Base-by-base conservation (phyloP, 2,113 vertebrate genomes). In the Chionis minor region DNA sequence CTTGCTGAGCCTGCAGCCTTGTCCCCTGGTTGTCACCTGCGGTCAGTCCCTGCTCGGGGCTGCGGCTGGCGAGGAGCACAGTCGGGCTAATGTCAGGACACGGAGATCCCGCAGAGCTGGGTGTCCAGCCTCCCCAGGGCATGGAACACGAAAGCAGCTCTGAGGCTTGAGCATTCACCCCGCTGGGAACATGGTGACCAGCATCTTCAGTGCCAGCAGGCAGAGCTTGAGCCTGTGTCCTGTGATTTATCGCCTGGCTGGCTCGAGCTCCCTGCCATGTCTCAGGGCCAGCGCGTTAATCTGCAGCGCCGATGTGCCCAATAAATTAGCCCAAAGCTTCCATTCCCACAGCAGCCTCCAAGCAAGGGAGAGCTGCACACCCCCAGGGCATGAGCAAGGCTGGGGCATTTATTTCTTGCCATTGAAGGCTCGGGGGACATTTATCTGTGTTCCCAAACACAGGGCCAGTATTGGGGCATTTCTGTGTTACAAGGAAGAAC, bases 31-130 rank as follows among this genome's bases (percentile, higher is more conserved):
- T 3, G 1, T 22, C 72, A 27, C 49, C 38, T 42, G 73, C 1
- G 11, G 49, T 24, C 49, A 24, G 49, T 51, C 49, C 49, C 49
- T 22, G 49, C 49, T 24, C 49, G 1, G 28, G 56, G 58, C 85
- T 67, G 78, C 2, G 27, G 35, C 32, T 62, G 35, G 22, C 0
- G 0, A 30, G n/a, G 49, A 70, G 71, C 49, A 27, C 17, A 11
- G 61, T 16, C 1, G 0, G 70, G 73, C n/a, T 47, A 7, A 38
- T 1, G 5, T 7, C 16, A 16, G 42, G 61, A 9, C 8, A 28
- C 3, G 20, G n/a, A 24, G n/a, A 18, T 4, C 22, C 42, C 5
- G 9, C 27, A 22, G 52, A 58, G 23, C 30, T 6, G 32, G 10
- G 21, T 14, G 22, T 33, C 8, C 22, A 8, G 66, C n/a, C 55